Percentiles rank a stretch among this genome's conserved stretches.
phyloP scores from a whole-genome alignment of 2,797 vertebrate genomes.

The Peromyscus eremicus region DNA sequence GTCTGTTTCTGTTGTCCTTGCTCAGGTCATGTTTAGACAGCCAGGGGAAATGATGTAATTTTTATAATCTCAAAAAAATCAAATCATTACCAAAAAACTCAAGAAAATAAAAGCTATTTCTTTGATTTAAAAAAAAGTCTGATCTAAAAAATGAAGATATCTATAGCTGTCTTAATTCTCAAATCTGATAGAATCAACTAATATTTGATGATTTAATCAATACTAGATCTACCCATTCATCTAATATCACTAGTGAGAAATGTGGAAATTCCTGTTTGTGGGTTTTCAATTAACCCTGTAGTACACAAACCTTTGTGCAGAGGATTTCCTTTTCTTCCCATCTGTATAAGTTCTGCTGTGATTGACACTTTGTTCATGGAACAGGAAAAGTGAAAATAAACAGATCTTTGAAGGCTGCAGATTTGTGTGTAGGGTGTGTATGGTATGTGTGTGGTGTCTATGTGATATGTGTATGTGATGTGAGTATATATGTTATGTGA shows the following conservation, averaged over 20 bases:
- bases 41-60: background rate
- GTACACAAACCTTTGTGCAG: background rate
- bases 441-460: background rate
- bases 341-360: background rate
- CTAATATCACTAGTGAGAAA: background rate
- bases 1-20: no score
- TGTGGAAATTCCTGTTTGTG: background rate
- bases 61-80: background rate
- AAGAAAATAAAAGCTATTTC: background rate
- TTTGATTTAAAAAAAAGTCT: background rate
- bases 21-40: background rate
- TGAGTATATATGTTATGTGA: background rate
- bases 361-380: background rate
- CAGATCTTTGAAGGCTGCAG: background rate
- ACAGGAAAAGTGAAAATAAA: background rate
- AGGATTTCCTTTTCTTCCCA: background rate
- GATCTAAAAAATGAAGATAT: background rate
- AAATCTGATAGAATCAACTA: background rate
- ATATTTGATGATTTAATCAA: slow-evolving; percentile 2
- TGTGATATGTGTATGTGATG: background rate
- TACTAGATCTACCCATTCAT: background rate
- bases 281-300: slow-evolving; percentile 6
- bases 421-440: background rate
- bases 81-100: background rate
- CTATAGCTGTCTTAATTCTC: background rate